These are phyloP conservation scores for Noctua fimbriata DNA, from an alignment of 2,888 invertebrate species.

Conservation along the genomic window DNA sequence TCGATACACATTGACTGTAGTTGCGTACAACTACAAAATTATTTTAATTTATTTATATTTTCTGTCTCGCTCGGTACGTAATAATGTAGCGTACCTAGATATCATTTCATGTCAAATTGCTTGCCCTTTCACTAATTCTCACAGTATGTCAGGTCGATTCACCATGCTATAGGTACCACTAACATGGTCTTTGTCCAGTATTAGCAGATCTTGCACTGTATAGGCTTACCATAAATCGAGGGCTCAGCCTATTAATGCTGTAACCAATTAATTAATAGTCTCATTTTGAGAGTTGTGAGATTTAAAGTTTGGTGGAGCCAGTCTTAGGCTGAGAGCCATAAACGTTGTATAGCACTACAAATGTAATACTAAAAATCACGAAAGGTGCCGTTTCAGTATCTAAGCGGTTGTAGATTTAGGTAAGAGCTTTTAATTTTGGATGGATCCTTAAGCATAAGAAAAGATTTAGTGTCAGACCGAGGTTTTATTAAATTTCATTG, in stretches of 20 bases:
- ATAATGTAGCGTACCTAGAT: not conserved
- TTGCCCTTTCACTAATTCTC: not conserved
- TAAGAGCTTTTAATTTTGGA: not conserved
- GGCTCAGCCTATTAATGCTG: not conserved
- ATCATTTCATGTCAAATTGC: not conserved
- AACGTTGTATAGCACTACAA: not conserved
- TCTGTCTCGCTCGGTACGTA: not conserved
- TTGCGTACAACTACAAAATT: constrained; percentile 10
- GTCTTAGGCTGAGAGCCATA: not conserved
- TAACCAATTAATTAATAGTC: not conserved
- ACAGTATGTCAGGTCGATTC: not conserved
- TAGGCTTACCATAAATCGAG: not conserved
- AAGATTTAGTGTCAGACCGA: not conserved
- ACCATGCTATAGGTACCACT: not conserved
- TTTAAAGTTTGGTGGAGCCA: not conserved
- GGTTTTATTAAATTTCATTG: not conserved
- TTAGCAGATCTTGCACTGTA: not conserved
- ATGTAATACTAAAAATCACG: not conserved
- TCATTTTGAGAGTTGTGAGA: not conserved
- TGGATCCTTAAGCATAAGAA: not conserved
- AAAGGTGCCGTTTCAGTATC: not conserved
- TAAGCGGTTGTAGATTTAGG: not conserved
- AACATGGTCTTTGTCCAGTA: not conserved
- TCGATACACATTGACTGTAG: constrained; percentile 24
- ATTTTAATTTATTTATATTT: not conserved